These are phyloP conservation scores for Drosophila melanogaster DNA, from an alignment of 1,140 invertebrate genomes.

Conservation along the genomic window Release_6_plus_ISO1_MT NT_037436.4:284001-284500, in stretches of 20 bases:
- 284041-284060: neutral
- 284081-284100: conserved; percentile 37
- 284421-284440: conserved; percentile 35
- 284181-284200: conserved; percentile 3
- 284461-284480: conserved; percentile 35
- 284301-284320: conserved; percentile 30
- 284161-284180: conserved; percentile 24
- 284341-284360: conserved; percentile 42
- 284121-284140: conserved; percentile 16
- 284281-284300: conserved; percentile 24
- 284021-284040: neutral
- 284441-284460: conserved; percentile 28
- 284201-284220: conserved; percentile 36
- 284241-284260: conserved; percentile 15
- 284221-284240: conserved; percentile 40
- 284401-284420: conserved; percentile 67
- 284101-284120: conserved; percentile 53
- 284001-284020: neutral
- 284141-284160: conserved; percentile 47
- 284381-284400: conserved; percentile 69
- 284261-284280: conserved; percentile 28
- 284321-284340: conserved; percentile 16
- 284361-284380: conserved; percentile 72
- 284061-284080: conserved; percentile 10
- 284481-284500: conserved; percentile 73